phyloP scores from a whole-genome alignment of 1,140 invertebrate species.

The Euura saliciscinereae region DNA sequence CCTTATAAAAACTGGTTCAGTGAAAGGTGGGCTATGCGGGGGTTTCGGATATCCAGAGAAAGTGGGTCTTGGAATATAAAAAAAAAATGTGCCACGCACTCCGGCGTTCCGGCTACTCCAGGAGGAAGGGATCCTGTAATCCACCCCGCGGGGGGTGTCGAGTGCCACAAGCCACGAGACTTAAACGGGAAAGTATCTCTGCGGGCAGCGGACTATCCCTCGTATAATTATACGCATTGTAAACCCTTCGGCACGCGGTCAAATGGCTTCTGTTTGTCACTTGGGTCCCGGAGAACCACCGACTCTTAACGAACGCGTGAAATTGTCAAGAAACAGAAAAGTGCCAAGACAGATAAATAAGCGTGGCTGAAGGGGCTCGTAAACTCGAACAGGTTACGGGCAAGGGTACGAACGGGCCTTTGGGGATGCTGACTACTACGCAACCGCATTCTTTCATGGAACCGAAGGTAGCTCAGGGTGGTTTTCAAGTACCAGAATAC shows the following conservation, averaged over 20 bases:
- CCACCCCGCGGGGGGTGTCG: not conserved
- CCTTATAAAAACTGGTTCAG: not conserved
- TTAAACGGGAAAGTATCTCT: not conserved
- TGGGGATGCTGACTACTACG: not conserved
- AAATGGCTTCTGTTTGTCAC: not conserved
- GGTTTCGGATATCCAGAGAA: not conserved
- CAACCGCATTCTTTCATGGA: not conserved
- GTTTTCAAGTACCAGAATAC: conserved; percentile 1
- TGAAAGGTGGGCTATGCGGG: not conserved
- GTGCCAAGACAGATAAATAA: not conserved
- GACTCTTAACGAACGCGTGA: not conserved
- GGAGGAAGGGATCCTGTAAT: not conserved
- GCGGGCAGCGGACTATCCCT: not conserved
- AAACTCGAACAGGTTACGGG: conserved; percentile 1
- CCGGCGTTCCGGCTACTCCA: too few relatives aligned
- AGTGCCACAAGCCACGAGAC: not conserved
- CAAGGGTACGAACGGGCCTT: not conserved
- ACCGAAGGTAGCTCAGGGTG: not conserved
- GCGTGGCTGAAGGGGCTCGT: not conserved
- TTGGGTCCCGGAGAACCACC: not conserved
- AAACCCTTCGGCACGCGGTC: conserved; percentile 3
- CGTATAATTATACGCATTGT: not conserved
- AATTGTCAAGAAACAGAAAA: not conserved
- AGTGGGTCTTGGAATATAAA: not conserved
- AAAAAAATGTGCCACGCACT: too few relatives aligned